phyloP scores from a whole-genome alignment of 2,888 invertebrate genomes.

The Conomelus anceps region DNA sequence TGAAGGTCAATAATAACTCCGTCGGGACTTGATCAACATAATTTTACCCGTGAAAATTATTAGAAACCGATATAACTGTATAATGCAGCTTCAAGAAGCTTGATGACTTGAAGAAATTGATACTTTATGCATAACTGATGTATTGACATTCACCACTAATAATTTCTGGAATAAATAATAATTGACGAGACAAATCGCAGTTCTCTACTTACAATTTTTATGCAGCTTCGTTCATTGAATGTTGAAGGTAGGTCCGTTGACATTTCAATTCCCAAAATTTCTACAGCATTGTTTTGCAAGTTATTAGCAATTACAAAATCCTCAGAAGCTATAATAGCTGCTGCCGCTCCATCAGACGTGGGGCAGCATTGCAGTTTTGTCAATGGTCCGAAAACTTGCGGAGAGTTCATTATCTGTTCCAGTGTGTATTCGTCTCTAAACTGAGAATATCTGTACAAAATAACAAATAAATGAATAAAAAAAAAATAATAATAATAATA shows the following conservation, averaged over 20 bases:
- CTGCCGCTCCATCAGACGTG: constrained; percentile 96
- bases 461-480: background rate
- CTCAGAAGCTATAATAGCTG: constrained; percentile 85
- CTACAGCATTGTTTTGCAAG: constrained; percentile 80
- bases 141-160: too few relatives aligned
- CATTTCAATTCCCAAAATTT: constrained; percentile 97
- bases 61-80: too few relatives aligned
- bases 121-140: too few relatives aligned
- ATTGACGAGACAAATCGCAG: background rate
- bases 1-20: too few relatives aligned
- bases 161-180: too few relatives aligned
- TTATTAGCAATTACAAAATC: constrained; percentile 78
- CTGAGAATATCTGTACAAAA: constrained; percentile 67
- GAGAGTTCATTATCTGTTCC: constrained; percentile 82
- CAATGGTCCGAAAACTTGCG: constrained; percentile 82
- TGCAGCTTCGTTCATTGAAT: constrained; percentile 72
- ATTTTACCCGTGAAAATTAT: too few relatives aligned
- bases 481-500: background rate
- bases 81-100: too few relatives aligned
- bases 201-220: constrained; percentile 55
- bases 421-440: constrained; percentile 86
- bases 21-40: too few relatives aligned
- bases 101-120: too few relatives aligned
- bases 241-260: constrained; percentile 82
- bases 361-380: constrained; percentile 98